These are phyloP conservation scores for Hypothenemus hampei DNA, from an alignment of 1,140 invertebrate species.

Conservation along the genomic window DNA sequence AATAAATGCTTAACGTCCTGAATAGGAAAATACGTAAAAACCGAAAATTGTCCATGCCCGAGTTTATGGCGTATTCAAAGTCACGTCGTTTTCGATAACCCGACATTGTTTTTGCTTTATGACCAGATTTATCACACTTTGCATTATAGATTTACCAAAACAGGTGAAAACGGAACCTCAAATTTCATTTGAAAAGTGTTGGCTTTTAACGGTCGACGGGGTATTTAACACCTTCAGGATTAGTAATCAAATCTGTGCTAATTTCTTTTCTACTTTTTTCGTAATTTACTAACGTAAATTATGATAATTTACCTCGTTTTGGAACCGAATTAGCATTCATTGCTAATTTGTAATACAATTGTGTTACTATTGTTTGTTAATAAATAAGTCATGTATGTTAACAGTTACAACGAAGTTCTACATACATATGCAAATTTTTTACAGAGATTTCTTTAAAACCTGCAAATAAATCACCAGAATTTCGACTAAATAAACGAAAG, in stretches of 20 bases:
- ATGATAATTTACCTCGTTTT: conserved; percentile 13
- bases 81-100: conserved; percentile 22
- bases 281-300: conserved; percentile 2
- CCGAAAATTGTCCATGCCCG: conserved; percentile 8
- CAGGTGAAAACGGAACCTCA: background rate
- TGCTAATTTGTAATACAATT: conserved; percentile 15
- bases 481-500: too few species aligned
- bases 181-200: too few species aligned
- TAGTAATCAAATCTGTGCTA: background rate
- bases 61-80: conserved; percentile 21
- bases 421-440: too few species aligned
- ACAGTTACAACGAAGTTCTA: too few species aligned
- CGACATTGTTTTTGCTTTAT: conserved; percentile 17
- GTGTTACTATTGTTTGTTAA: conserved; percentile 23
- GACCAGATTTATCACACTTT: conserved; percentile 7
- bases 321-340: conserved; percentile 4
- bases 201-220: background rate
- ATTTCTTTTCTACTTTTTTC: background rate
- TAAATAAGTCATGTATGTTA: conserved; percentile 25
- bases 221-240: background rate
- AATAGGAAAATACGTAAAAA: conserved; percentile 17
- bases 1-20: conserved; percentile 5
- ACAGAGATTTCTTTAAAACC: too few species aligned
- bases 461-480: too few species aligned
- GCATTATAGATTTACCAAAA: conserved; percentile 3